Conservation (phyloP, 1,140 invertebrate genomes). For the Plectrocnemia conspersa region DNA sequence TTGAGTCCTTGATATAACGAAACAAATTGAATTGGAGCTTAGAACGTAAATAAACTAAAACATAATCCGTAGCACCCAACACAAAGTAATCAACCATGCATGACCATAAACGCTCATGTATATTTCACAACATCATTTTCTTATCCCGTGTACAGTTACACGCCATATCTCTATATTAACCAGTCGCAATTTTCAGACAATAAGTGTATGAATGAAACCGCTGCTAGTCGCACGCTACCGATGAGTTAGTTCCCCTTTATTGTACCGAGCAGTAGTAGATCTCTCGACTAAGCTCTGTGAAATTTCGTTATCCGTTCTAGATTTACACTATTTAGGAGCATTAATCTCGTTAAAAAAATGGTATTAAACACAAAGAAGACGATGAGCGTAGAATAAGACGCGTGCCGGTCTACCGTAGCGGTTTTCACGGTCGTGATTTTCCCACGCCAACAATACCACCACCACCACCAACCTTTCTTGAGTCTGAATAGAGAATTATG, state of each 20-base stretch:
- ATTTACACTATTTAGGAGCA: neutral
- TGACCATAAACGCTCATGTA: too few species aligned
- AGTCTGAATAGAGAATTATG: neutral
- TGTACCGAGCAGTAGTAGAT: neutral
- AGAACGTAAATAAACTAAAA: too few species aligned
- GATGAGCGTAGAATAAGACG: slow-evolving; percentile 3
- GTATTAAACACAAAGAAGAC: neutral
- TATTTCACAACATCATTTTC: too few species aligned
- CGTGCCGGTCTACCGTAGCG: too few species aligned
- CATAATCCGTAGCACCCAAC: too few species aligned
- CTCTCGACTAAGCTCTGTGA: neutral
- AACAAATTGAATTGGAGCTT: too few species aligned
- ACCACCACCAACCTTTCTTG: neutral
- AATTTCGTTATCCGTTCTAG: neutral
- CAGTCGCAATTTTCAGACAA: too few species aligned
- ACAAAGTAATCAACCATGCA: too few species aligned
- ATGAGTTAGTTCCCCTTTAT: neutral
- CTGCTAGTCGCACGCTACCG: neutral
- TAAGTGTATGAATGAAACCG: too few species aligned
- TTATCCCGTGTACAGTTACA: too few species aligned
- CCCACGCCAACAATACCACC: slow-evolving; percentile 26
- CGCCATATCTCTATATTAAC: too few species aligned
- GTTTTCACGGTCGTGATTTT: slow-evolving; percentile 32
- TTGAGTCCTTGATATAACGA: too few species aligned
- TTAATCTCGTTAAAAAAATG: neutral